These are phyloP conservation scores for Drosophila nasuta DNA, from an alignment of 1,140 invertebrate genomes.

Conservation along the genomic window DNA sequence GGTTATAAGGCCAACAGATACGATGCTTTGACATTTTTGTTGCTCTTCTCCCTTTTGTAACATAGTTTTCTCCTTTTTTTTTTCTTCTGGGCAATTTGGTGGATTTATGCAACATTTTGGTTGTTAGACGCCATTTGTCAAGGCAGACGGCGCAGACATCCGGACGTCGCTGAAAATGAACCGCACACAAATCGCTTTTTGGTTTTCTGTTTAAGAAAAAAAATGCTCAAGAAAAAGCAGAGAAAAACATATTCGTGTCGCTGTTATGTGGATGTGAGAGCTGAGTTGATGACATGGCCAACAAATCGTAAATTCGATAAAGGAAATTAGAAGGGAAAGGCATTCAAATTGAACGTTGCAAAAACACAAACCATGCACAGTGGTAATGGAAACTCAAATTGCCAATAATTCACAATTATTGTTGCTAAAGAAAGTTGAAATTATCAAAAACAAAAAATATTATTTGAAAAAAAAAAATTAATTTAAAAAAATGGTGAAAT, in stretches of 20 bases:
- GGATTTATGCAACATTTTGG: conserved; percentile 38
- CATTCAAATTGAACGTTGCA: conserved; percentile 52
- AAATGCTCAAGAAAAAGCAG: conserved; percentile 33
- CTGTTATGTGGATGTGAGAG: conserved; percentile 23
- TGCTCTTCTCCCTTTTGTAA: neutral
- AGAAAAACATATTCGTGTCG: conserved; percentile 43
- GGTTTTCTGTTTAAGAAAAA: neutral
- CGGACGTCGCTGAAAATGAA: conserved; percentile 52
- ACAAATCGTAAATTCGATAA: conserved; percentile 83
- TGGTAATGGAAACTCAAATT: neutral
- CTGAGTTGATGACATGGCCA: conserved; percentile 73
- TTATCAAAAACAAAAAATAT: too few relatives aligned
- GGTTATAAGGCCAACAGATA: conserved; percentile 55
- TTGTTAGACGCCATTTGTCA: conserved; percentile 53
- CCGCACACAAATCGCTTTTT: conserved; percentile 59
- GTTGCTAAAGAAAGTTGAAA: too few relatives aligned
- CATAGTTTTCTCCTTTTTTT: conserved; percentile 1
- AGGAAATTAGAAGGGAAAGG: conserved; percentile 78
- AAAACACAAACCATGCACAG: conserved; percentile 17
- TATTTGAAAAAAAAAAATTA: too few relatives aligned
- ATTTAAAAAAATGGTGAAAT: too few relatives aligned
- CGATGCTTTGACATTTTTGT: conserved; percentile 35
- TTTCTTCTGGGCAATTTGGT: conserved; percentile 33
- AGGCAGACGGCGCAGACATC: conserved; percentile 33
- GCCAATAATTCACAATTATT: too few relatives aligned